These are phyloP conservation scores for Sarcophilus harrisii DNA, from an alignment of 2,797 vertebrate species.

Conservation along the genomic window DNA sequence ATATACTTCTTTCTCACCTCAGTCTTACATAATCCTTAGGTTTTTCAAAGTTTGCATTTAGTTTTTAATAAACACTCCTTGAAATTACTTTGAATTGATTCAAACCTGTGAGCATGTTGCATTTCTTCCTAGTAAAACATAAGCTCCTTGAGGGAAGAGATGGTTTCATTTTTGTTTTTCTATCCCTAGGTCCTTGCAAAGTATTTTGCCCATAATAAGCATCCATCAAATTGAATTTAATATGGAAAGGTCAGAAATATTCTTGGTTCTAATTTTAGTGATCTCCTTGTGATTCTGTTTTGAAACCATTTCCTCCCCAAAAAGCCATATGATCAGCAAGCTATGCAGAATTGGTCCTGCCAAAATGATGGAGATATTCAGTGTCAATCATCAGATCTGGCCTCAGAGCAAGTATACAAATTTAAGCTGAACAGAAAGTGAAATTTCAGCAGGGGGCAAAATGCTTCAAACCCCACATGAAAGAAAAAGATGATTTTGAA, in stretches of 20 bases:
- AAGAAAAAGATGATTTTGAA: background rate
- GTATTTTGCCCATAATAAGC: background rate
- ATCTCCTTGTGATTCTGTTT: background rate
- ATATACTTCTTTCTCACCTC: background rate
- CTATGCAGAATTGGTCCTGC: background rate
- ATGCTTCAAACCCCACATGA: background rate
- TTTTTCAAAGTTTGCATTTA: background rate
- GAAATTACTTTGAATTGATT: background rate
- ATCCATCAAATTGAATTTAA: background rate
- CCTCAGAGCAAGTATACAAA: background rate
- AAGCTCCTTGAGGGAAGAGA: background rate
- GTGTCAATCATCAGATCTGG: background rate
- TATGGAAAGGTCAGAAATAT: background rate
- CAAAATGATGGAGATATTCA: background rate
- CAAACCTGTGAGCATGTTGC: background rate
- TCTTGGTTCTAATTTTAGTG: constrained; percentile 19
- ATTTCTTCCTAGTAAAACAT: background rate
- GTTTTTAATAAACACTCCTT: background rate
- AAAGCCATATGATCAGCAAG: background rate
- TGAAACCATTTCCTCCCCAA: constrained; percentile 25
- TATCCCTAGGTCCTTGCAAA: background rate
- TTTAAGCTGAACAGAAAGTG: background rate
- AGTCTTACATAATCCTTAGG: background rate
- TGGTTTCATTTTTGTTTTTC: background rate
- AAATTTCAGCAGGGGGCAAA: background rate